Conservation (phyloP, 1,140 invertebrate species). For the Drosophila auraria region DNA sequence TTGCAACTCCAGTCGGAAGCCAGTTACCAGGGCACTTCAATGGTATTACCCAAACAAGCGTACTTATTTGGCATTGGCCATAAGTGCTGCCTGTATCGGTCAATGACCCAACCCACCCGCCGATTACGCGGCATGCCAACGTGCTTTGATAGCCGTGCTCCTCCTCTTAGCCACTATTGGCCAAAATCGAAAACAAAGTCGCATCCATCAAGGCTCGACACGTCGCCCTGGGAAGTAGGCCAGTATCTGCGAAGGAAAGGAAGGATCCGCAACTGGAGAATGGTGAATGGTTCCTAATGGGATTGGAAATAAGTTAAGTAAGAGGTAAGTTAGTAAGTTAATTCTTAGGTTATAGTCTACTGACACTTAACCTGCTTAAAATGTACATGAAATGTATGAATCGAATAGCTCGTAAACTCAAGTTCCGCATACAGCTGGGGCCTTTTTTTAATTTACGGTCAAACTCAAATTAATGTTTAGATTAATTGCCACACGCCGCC, state of each 20-base stretch:
- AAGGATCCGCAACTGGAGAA: background rate
- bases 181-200: background rate
- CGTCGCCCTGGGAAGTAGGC: background rate
- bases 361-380: background rate
- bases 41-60: background rate
- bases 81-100: background rate
- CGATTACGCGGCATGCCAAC: background rate
- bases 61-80: background rate
- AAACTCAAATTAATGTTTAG: background rate
- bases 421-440: background rate
- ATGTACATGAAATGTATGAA: background rate
- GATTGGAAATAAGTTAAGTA: too few species aligned
- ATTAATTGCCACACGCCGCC: constrained; percentile 2
- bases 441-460: background rate
- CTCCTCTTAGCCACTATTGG: background rate
- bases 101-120: background rate
- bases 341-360: too few species aligned
- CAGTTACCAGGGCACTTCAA: background rate
- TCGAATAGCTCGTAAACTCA: background rate
- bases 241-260: background rate
- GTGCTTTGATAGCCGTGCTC: background rate
- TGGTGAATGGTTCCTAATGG: background rate
- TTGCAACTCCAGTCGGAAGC: too few species aligned
- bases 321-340: background rate
- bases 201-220: background rate